Conservation (phyloP, 2,888 invertebrate species). For the Lycophotia porphyrea region DNA sequence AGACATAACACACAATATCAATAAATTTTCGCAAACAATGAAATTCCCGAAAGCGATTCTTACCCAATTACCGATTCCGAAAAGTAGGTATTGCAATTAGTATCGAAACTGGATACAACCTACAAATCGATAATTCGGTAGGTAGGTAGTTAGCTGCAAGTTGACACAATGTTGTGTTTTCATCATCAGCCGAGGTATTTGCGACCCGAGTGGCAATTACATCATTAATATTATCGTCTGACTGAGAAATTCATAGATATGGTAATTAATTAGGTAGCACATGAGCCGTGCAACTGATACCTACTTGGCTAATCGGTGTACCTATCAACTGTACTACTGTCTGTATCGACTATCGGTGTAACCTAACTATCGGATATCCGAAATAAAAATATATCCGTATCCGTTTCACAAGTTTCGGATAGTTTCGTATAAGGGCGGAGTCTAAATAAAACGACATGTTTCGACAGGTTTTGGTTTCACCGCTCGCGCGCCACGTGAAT, state of each 20-base stretch:
- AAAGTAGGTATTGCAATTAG: conserved; percentile 10
- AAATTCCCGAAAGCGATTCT: conserved; percentile 20
- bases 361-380: too few species aligned
- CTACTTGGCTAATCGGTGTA: neutral
- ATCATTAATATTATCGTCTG: conserved; percentile 15
- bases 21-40: conserved; percentile 31
- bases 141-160: conserved; percentile 13
- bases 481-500: too few species aligned
- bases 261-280: conserved; percentile 16
- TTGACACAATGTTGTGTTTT: conserved; percentile 39
- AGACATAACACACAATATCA: neutral
- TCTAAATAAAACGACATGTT: too few species aligned
- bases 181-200: conserved; percentile 25
- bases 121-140: neutral
- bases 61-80: conserved; percentile 15
- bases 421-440: too few species aligned
- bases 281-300: conserved; percentile 5
- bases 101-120: conserved; percentile 15
- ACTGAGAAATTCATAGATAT: conserved; percentile 33
- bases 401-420: too few species aligned
- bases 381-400: too few species aligned
- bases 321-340: too few species aligned
- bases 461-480: too few species aligned
- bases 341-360: too few species aligned
- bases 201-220: conserved; percentile 15